Base-by-base conservation (phyloP, 2,113 vertebrate genomes). In the Anarrhichthys ocellatus region DNA sequence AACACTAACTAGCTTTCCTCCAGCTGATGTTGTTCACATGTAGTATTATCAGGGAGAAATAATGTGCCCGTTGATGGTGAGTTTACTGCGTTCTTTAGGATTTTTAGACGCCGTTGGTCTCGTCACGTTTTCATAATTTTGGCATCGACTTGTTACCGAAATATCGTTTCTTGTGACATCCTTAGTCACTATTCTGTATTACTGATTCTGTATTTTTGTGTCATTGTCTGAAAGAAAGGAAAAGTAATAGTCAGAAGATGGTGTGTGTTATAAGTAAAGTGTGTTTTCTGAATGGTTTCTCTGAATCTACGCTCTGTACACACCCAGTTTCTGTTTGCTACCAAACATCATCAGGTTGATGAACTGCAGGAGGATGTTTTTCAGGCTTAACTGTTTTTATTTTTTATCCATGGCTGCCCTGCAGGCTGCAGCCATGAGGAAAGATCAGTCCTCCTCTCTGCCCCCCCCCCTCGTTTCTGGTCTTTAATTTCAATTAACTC, bases 401-500 rank as follows among this genome's bases (percentile, higher is more conserved):
- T 69, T 78, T n/a, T 13, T 36, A 7, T 84, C 69, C 38, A 13
- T 40, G 62, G 67, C 59, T 1, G 48, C 15, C 13, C 44, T 32
- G 52, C 34, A 38, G 10, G 54, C 62, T 66, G 73, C 56, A 84
- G 68, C 56, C 48, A 58, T n/a, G 68, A 78, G 29, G 63, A 68
- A 70, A 73, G 18, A 50, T 56, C 62, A 24, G 18, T 38, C 64
- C 38, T 50, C 38, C 48, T 76, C 18, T 6, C 8, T 0, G 27
- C 46, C 1, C 6, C 13, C 70, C 68, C 64, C 80, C 76, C 75
- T 83, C 38, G 42, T 89, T 83, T 89, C 87, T 82, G 84, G 72
- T 91, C 81, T 89, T 91, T 93, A 77, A 91, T 94, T 91, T 92
- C 92, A 88, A 85, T 92, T 89, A 87, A 87, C 84, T 90, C 83